Conservation (phyloP, 1,140 invertebrate species). For the Drosophila rufa region DNA sequence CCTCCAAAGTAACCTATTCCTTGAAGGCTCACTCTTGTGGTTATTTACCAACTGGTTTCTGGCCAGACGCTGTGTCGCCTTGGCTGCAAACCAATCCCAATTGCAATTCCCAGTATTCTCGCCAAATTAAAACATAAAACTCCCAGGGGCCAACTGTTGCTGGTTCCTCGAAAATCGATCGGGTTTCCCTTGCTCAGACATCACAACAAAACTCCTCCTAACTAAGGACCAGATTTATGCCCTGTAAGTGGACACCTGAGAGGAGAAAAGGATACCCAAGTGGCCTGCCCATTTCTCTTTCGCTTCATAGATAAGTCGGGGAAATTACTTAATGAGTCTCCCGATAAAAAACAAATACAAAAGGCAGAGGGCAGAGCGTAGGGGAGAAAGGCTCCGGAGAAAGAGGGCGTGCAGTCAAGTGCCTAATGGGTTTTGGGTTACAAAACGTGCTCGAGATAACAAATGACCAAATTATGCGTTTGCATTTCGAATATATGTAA, state of each 20-base stretch:
- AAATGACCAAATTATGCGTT: constrained; percentile 76
- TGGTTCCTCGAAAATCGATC: constrained; percentile 60
- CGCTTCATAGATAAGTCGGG: constrained; percentile 59
- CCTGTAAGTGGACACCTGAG: constrained; percentile 76
- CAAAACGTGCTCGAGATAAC: constrained; percentile 77
- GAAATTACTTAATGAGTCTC: constrained; percentile 79
- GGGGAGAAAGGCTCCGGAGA: constrained; percentile 31
- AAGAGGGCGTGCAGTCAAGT: constrained; percentile 57
- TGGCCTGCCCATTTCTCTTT: constrained; percentile 39
- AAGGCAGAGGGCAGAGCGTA: constrained; percentile 12
- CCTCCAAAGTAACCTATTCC: background rate
- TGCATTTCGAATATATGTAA: constrained; percentile 55
- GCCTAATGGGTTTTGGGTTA: constrained; percentile 81
- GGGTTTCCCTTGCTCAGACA: constrained; percentile 50
- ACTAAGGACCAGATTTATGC: constrained; percentile 44
- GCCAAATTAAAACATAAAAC: constrained; percentile 56
- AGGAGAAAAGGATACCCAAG: constrained; percentile 52
- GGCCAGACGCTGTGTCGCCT: constrained; percentile 64
- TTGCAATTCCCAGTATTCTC: constrained; percentile 56
- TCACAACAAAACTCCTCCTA: constrained; percentile 74
- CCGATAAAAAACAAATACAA: constrained; percentile 63
- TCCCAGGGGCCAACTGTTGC: constrained; percentile 56
- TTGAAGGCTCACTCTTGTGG: constrained; percentile 2
- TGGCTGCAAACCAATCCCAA: constrained; percentile 5
- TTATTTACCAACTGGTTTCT: constrained; percentile 2